A percentile compares a stretch with the other conserved stretches of the same genome.
Evolutionary conservation across 2,113 vertebrate species (phyloP).

Genomic region (Toxostoma redivivum): DNA sequence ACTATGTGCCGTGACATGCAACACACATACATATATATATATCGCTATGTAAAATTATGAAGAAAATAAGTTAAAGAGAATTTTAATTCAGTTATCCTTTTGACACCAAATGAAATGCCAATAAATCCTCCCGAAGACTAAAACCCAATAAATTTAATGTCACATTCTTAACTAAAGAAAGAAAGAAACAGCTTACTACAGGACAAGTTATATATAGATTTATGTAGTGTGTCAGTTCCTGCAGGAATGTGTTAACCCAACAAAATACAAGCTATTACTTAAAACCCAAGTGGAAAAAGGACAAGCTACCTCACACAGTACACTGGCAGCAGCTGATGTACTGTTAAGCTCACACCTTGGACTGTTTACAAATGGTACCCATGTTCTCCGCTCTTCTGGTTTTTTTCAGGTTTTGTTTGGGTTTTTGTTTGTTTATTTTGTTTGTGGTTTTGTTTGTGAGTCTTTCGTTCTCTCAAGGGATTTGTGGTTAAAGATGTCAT

Average conservation of each 20-base stretch:
- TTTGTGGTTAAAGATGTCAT: not conserved
- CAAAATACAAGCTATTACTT: not conserved
- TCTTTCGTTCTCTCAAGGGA: not conserved
- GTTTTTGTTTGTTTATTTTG: not conserved
- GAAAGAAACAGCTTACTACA: not conserved
- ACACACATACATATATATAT: rapidly evolving
- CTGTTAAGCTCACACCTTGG: not conserved
- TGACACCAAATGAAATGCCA: not conserved
- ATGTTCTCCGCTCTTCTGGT: not conserved
- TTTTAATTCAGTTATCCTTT: not conserved
- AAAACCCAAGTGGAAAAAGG: not conserved
- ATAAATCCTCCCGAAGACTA: not conserved
- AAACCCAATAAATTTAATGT: not conserved
- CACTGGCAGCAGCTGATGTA: not conserved
- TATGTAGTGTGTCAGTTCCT: not conserved
- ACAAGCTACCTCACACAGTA: not conserved
- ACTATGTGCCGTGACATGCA: not conserved
- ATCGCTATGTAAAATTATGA: not conserved
- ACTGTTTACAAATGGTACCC: not conserved
- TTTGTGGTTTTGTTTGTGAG: not conserved
- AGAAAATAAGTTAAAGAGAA: not conserved
- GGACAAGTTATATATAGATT: not conserved
- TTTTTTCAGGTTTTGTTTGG: not conserved
- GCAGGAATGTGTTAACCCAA: not conserved
- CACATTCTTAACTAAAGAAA: not conserved